These are phyloP conservation scores for Athalia rosae DNA, from an alignment of 2,888 invertebrate genomes.

Conservation along the genomic window DNA sequence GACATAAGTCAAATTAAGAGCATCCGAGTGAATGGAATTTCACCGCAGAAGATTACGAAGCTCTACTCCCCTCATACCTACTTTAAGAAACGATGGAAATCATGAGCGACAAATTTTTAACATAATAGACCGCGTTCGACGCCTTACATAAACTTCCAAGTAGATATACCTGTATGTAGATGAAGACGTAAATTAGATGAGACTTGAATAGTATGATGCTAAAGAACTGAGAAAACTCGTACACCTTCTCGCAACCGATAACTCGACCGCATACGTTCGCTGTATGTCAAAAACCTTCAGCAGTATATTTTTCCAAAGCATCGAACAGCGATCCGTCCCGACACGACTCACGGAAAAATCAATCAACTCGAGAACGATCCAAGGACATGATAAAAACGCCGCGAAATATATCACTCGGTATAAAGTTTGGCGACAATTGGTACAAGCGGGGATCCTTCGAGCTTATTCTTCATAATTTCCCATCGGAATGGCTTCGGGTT, in stretches of 20 bases:
- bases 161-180: background rate
- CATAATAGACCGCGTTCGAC: constrained; percentile 4
- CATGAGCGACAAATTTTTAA: background rate
- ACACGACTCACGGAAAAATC: too few species aligned
- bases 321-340: constrained; percentile 21
- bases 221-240: constrained; percentile 20
- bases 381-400: background rate
- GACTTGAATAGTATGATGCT: constrained; percentile 13
- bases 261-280: constrained; percentile 25
- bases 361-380: too few species aligned
- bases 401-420: background rate
- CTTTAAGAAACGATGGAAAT: background rate
- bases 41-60: background rate
- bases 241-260: constrained; percentile 35
- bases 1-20: constrained; percentile 25
- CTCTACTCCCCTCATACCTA: background rate
- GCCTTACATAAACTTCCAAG: background rate
- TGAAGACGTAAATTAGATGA: background rate
- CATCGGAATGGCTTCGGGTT: constrained; percentile 22
- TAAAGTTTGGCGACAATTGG: constrained; percentile 1
- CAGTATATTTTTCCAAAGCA: background rate
- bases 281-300: background rate
- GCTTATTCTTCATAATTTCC: constrained; percentile 34
- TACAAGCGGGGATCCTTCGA: constrained; percentile 1
- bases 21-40: background rate